phyloP scores from a whole-genome alignment of 64 coral and sea anemone species.

The Exaiptasia diaphana region DNA sequence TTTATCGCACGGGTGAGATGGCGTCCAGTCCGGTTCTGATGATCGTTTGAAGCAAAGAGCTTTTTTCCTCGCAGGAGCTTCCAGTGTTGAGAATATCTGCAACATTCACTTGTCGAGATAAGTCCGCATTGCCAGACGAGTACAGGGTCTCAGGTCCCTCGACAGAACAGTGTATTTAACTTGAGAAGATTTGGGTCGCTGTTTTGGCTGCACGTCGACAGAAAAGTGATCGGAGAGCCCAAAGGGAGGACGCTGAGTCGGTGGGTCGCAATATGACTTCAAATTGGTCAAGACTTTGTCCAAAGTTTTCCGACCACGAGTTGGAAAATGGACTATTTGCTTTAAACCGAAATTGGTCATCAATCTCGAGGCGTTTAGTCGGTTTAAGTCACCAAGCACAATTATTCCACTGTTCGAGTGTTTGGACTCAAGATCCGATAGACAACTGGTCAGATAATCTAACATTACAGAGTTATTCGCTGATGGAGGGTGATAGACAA shows the following conservation, averaged over 20 bases:
- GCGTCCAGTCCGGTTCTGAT: too few species aligned
- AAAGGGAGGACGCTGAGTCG: neutral
- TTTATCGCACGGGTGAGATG: too few species aligned
- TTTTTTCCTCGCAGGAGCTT: neutral
- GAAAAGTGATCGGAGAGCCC: constrained; percentile 25
- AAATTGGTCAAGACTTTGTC: constrained; percentile 42
- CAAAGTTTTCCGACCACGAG: constrained; percentile 22
- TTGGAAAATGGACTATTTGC: constrained; percentile 48
- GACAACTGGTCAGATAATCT: constrained; percentile 42
- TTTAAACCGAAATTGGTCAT: constrained; percentile 20
- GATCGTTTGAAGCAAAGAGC: too few species aligned
- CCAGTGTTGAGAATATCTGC: neutral
- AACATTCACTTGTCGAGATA: neutral
- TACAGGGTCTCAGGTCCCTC: too few species aligned
- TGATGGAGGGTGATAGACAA: constrained; percentile 40
- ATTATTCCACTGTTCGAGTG: constrained; percentile 43
- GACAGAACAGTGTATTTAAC: neutral
- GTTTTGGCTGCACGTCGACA: constrained; percentile 18
- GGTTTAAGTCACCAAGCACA: constrained; percentile 43
- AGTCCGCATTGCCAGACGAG: too few species aligned
- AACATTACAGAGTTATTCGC: neutral
- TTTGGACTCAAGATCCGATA: constrained; percentile 40
- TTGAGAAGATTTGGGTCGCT: neutral
- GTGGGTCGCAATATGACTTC: constrained; percentile 5
- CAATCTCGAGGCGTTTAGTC: constrained; percentile 10